phyloP scores from a whole-genome alignment of 2,888 invertebrate species.

The Hypercompe scribonia region DNA sequence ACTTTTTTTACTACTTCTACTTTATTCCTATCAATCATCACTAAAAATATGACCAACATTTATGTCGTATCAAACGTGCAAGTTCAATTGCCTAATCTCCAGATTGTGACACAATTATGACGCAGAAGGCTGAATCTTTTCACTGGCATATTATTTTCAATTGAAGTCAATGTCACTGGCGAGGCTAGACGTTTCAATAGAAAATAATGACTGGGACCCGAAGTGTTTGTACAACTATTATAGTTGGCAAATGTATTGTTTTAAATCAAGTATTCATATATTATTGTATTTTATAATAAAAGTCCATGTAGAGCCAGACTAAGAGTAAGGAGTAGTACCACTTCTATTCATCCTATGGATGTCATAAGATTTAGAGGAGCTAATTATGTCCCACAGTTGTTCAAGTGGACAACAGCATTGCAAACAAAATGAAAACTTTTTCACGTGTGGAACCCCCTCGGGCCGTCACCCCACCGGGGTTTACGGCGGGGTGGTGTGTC shows the following conservation, averaged over 20 bases:
- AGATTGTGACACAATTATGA: conserved; percentile 46
- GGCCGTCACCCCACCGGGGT: too few relatives aligned
- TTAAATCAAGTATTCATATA: not conserved
- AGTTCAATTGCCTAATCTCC: conserved; percentile 59
- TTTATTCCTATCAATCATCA: not conserved
- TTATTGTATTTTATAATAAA: too few relatives aligned
- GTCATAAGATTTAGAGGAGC: too few relatives aligned
- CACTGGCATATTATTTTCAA: conserved; percentile 55
- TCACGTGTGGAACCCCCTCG: too few relatives aligned
- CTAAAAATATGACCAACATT: not conserved
- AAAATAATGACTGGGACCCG: conserved; percentile 35
- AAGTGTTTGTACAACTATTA: conserved; percentile 22
- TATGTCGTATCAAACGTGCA: conserved; percentile 15
- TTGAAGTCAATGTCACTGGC: conserved; percentile 66
- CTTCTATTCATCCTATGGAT: too few relatives aligned
- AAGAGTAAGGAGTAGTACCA: too few relatives aligned
- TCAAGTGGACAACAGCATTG: too few relatives aligned
- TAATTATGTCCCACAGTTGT: too few relatives aligned
- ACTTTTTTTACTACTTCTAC: too few relatives aligned
- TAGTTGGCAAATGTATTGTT: conserved; percentile 12
- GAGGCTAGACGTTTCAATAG: conserved; percentile 52
- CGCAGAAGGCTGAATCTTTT: conserved; percentile 61
- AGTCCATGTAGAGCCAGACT: too few relatives aligned
- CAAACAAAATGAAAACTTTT: too few relatives aligned
- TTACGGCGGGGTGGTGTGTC: too few relatives aligned